Base-by-base conservation (phyloP, 2,113 vertebrate genomes). In the Elaphurus davidianus region DNA sequence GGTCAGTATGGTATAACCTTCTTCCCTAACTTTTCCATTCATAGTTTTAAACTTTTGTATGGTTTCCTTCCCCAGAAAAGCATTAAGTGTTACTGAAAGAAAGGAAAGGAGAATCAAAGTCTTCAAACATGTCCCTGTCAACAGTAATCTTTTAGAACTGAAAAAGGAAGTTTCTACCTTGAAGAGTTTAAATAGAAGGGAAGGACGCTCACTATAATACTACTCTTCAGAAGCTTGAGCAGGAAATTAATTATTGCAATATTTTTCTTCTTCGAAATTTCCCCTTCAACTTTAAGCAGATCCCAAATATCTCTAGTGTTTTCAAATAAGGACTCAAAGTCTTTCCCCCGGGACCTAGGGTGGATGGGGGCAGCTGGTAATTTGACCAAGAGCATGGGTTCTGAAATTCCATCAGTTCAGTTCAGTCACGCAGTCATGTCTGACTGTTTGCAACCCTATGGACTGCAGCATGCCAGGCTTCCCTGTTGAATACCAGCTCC, bases 71-170 rank as follows among this genome's bases (percentile, higher is more conserved):
- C 50, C 78, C 52, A 71, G 89, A 91, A 94, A 88, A 95, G 82
- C 10, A 0, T 74, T 36, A 60, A 45, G 43, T 19, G 3, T 40
- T 84, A 62, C 11, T 52, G 36, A 92, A 84, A 98, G 71, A 93
- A 94, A 94, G 52, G 59, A 78, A 91, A 95, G 43, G 55, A 87
- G 55, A 94, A 87, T 92, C 54, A 78, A 92, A 94, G 91, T 83
- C 10, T n/a, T 15, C 79, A 64, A 86, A 92, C 91, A 94, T 28
- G 33, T 50, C 45, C 45, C 40, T 55, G 40, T 84, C 88, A 79
- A 87, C 52, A 91, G 43, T 36, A 55, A 87, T 90, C 83, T 76
- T 79, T 96, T 79, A 55, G 87, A 92, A 82, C 45, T 55, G 85
- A 82, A 94, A 78, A 90, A 67, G 27, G 27, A 95, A 90, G 19